Percentiles rank a stretch among this genome's conserved stretches.
Evolutionary conservation across 30 jellyfish, hydroid and myxozoan genomes (phyloP).

Genomic region (Turritopsis dohrnii): DNA sequence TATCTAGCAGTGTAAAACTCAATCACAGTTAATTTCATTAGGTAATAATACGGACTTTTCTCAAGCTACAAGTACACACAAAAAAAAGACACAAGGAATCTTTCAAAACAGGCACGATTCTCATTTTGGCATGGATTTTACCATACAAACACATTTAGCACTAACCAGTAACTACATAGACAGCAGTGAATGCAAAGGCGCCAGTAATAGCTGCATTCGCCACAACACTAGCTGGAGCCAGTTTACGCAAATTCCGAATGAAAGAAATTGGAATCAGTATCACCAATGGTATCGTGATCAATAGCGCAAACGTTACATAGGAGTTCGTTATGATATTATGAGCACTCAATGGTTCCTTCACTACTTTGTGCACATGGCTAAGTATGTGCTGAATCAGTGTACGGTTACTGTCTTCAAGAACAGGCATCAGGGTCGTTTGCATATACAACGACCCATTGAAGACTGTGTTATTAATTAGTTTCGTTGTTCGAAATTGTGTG

Average conservation of each 20-base stretch:
- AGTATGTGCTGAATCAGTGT: not conserved
- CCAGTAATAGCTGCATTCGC: constrained; percentile 85
- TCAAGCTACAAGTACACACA: no score
- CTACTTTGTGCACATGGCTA: not conserved
- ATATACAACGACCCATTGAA: not conserved
- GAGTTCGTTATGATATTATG: constrained; percentile 42
- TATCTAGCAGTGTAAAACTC: no score
- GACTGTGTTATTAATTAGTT: not conserved
- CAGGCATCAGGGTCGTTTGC: not conserved
- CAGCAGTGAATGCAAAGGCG: constrained; percentile 76
- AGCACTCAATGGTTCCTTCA: constrained; percentile 67
- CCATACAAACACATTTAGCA: not conserved
- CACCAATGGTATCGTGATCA: constrained; percentile 55
- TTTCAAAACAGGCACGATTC: no score
- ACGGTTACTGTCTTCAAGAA: not conserved
- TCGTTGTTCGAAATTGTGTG: constrained; percentile 3
- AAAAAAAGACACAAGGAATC: no score
- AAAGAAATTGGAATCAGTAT: constrained; percentile 64
- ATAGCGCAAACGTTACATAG: constrained; percentile 65
- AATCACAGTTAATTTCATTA: no score
- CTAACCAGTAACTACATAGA: constrained; percentile 73
- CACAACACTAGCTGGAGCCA: constrained; percentile 89
- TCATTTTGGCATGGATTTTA: no score
- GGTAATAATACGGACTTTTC: no score
- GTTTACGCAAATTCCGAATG: constrained; percentile 60